These are phyloP conservation scores for Dolomedes plantarius DNA, from an alignment of 2,888 invertebrate species.

Conservation along the genomic window DNA sequence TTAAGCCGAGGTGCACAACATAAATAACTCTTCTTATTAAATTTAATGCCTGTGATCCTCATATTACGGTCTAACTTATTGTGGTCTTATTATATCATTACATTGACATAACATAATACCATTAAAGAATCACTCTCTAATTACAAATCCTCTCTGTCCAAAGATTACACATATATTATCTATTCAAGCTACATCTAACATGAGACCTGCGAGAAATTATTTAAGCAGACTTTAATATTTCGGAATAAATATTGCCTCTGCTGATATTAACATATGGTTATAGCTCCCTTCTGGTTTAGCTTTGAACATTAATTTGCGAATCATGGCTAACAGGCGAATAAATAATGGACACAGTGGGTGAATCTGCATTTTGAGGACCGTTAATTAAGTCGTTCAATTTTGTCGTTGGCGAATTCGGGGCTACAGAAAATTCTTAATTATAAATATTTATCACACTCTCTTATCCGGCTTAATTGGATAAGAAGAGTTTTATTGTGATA, in stretches of 20 bases:
- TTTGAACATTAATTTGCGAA: not conserved
- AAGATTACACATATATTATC: not conserved
- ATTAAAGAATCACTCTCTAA: not conserved
- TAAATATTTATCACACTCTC: not conserved
- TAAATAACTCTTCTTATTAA: too few relatives aligned
- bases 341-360: not conserved
- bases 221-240: conserved; percentile 6
- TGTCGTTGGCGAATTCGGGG: not conserved
- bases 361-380: not conserved
- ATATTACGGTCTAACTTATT: too few relatives aligned
- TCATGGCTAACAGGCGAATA: not conserved
- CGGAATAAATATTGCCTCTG: not conserved
- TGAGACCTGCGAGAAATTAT: not conserved
- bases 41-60: too few relatives aligned
- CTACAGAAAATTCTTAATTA: too few relatives aligned
- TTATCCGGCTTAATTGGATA: too few relatives aligned
- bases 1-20: too few relatives aligned
- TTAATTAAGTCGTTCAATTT: not conserved
- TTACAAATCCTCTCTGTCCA: not conserved
- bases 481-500: too few relatives aligned
- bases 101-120: not conserved
- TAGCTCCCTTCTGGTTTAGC: not conserved
- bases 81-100: not conserved
- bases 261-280: not conserved
- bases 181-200: not conserved